phyloP scores from a whole-genome alignment of 1,140 invertebrate species.

The Cephus cinctus region DNA sequence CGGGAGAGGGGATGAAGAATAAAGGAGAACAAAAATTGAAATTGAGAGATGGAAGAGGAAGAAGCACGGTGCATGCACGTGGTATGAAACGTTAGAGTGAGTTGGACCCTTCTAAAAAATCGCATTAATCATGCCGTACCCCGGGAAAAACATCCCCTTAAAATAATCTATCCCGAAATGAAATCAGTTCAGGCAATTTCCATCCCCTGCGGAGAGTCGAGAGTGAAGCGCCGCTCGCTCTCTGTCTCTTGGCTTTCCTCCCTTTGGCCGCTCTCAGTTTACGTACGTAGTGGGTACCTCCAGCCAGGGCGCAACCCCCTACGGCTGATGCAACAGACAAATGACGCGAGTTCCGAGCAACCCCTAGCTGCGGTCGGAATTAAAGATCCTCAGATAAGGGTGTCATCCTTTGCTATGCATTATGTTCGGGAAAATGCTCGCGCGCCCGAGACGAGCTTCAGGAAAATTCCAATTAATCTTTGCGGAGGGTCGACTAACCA shows the following conservation, averaged over 20 bases:
- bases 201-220: conserved; percentile 26
- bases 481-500: too few species aligned
- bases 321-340: conserved; percentile 44
- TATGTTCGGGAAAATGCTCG: conserved; percentile 36
- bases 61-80: too few species aligned
- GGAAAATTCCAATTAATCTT: conserved; percentile 34
- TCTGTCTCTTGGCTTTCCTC: conserved; percentile 4
- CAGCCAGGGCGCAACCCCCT: conserved; percentile 8
- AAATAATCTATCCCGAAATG: conserved; percentile 55
- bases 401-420: conserved; percentile 49
- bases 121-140: conserved; percentile 45
- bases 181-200: conserved; percentile 55
- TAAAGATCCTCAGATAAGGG: conserved; percentile 54
- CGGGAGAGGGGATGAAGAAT: too few species aligned
- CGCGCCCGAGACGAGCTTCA: conserved; percentile 13
- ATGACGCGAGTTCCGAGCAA: conserved; percentile 41
- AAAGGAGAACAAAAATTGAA: too few species aligned
- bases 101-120: conserved; percentile 37
- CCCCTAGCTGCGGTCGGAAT: conserved; percentile 45
- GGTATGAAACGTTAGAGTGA: too few species aligned
- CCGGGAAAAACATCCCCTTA: conserved; percentile 32
- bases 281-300: too few species aligned
- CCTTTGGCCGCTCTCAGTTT: conserved; percentile 18
- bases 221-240: too few species aligned
- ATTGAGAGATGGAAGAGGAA: too few species aligned